Base-by-base conservation (phyloP, 2,113 vertebrate species). In the Patagioenas fasciata region DNA sequence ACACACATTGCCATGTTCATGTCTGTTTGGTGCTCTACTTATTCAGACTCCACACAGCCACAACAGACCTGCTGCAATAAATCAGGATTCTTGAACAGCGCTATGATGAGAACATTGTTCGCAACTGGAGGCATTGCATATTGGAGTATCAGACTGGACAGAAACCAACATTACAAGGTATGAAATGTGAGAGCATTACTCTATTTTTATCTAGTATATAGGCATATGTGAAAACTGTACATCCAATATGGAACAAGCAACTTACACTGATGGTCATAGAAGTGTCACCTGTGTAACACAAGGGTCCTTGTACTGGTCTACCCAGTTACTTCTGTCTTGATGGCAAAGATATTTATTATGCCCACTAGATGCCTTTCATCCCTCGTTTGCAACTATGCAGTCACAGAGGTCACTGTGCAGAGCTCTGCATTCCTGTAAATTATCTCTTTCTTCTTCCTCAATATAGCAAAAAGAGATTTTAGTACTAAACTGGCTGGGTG, bases 241-340 rank as follows among this genome's bases (percentile, higher is more conserved):
- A 32, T 67, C 25, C 69, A 61, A 61, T 61, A n/a, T 32, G 36
- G 25, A 86, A 79, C 15, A 10, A 75, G 24, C 70, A 82, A 29
- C 10, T 67, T 74, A 42, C 0, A 0, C 31, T n/a, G 25, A 38
- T 23, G 10, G 10, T 48, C 36, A 28, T 16, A 4, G 6, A 57
- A 69, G 53, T 71, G 36, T 80, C 86, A 74, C 13, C 60, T 57
- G 24, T n/a, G 0, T 25, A 74, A 78, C 31, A 67, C 32, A 56
- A 85, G 60, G 8, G 7, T n/a, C 31, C 34, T 54, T 54, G 11
- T 21, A 62, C 5, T 70, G 50, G 11, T 66, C 67, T 91, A 34
- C 34, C 67, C 48, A 48, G 32, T 32, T 48, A 67, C 28, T 92
- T 78, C 69, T 64, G 48, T 42, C 3, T 21, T 2, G 4, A 17